Percentiles rank a stretch among this genome's conserved stretches.
These are phyloP conservation scores for Cerceris rybyensis DNA, from an alignment of 2,888 invertebrate species.

Conservation along the genomic window DNA sequence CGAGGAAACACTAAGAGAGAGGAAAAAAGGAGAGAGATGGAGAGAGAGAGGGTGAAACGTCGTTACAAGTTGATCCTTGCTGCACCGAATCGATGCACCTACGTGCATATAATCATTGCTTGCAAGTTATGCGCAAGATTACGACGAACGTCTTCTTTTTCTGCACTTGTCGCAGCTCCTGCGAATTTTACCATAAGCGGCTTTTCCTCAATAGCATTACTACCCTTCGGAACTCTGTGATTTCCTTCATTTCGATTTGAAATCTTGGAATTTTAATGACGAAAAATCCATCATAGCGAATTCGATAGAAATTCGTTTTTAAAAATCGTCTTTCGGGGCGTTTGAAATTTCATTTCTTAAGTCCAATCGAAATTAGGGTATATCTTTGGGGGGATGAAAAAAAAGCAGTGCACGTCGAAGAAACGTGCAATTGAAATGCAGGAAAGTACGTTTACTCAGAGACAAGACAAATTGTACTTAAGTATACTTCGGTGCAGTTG, in stretches of 20 bases:
- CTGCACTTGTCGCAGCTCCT: slow-evolving; percentile 48
- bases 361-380: too few species aligned
- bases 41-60: background rate
- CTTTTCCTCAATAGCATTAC: slow-evolving; percentile 58
- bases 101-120: background rate
- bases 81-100: background rate
- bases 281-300: slow-evolving; percentile 14
- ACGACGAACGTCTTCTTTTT: slow-evolving; percentile 13
- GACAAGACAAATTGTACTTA: too few species aligned
- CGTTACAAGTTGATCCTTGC: background rate
- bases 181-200: slow-evolving; percentile 62
- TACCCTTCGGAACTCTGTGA: slow-evolving; percentile 34
- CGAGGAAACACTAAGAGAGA: background rate
- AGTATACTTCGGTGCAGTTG: too few species aligned
- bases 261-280: slow-evolving; percentile 32
- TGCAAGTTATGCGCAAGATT: slow-evolving; percentile 14
- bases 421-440: background rate
- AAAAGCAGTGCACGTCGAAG: background rate
- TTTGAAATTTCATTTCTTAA: too few species aligned
- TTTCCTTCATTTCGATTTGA: slow-evolving; percentile 49
- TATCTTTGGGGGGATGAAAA: background rate
- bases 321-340: background rate
- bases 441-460: background rate
- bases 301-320: background rate
- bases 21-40: background rate